Percentiles rank a stretch among this genome's conserved stretches.
Evolutionary conservation across 1,140 invertebrate genomes (phyloP).

Genomic region (Calycopis cecrops): DNA sequence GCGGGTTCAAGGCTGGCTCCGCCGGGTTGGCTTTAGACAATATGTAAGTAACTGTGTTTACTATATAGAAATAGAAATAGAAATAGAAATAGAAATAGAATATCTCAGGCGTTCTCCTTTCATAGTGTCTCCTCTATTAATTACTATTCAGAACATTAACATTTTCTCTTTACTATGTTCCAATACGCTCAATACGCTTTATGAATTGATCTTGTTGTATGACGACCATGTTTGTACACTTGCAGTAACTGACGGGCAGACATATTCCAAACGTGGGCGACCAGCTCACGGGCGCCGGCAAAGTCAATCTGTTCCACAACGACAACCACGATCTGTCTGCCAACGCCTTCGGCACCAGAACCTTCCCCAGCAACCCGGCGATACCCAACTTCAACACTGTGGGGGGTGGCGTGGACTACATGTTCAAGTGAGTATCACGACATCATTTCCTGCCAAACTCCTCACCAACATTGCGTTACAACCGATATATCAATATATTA

Average conservation of each 20-base stretch:
- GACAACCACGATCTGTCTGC: slow-evolving; percentile 38
- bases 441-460: too few species aligned
- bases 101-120: too few species aligned
- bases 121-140: not conserved
- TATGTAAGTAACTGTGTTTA: slow-evolving; percentile 30
- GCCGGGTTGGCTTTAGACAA: slow-evolving; percentile 39
- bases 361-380: slow-evolving; percentile 32
- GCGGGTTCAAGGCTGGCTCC: slow-evolving; percentile 24
- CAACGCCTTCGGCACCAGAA: slow-evolving; percentile 42
- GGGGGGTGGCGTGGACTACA: slow-evolving; percentile 41
- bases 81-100: not conserved
- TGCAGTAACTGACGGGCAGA: slow-evolving; percentile 35
- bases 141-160: not conserved
- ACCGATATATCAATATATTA: too few species aligned
- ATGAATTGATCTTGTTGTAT: not conserved
- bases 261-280: slow-evolving; percentile 35
- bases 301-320: slow-evolving; percentile 39
- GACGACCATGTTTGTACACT: slow-evolving; percentile 3
- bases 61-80: slow-evolving; percentile 12
- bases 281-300: slow-evolving; percentile 37
- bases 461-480: too few species aligned
- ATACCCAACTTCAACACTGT: slow-evolving; percentile 42
- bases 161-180: not conserved
- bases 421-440: slow-evolving; percentile 34
- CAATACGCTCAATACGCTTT: not conserved